Base-by-base conservation (phyloP, 2,888 invertebrate species). In the Malthinus seriepunctatus region DNA sequence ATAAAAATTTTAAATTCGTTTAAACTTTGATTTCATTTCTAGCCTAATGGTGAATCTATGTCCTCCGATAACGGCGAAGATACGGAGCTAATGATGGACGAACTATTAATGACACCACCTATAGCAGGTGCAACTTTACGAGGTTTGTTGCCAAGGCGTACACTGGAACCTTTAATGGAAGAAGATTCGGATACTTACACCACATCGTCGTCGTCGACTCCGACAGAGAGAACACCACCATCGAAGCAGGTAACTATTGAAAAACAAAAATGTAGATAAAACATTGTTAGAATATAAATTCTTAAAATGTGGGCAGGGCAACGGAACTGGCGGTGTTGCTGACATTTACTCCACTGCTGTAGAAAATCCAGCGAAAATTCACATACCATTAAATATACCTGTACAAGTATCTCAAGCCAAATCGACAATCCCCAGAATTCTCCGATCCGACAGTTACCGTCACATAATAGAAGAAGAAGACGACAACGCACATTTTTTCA, bases 11-110 rank as follows among this genome's bases (percentile, higher is more conserved):
- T 35, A 35, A 23, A 23, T 23, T 23, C 23, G 2, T 37, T 11
- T 37, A 37, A 37, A n/a, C n/a, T n/a, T 10, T 14, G 1, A 8
- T 9, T 15, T 15, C 8, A 8, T n/a, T 9, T 39, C 51, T 51
- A 60, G 60, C 60, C 60, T 31, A 59, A 59, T 15, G 60, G 74
- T 37, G 78, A 73, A 51, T 79, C 78, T 0, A 63, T 77, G 51
- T 84, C 88, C 0, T 88, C 88, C 56, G 87, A 84, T 35, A 85
- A 87, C 63, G 87, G 87, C 66, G 91, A 91, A 68, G 91, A 91
- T 56, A 88, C 88, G 0, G 91, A 91, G 69, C 80, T 89, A 47
- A 89, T 90, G 88, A 90, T 90, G 90, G 90, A 90, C 67, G 90
- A 90, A 69, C 82, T 90, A 4, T 76, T 90, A 39, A 88, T 90